phyloP scores from a whole-genome alignment of 1,140 invertebrate genomes.

The Megalonaias nervosa region DNA sequence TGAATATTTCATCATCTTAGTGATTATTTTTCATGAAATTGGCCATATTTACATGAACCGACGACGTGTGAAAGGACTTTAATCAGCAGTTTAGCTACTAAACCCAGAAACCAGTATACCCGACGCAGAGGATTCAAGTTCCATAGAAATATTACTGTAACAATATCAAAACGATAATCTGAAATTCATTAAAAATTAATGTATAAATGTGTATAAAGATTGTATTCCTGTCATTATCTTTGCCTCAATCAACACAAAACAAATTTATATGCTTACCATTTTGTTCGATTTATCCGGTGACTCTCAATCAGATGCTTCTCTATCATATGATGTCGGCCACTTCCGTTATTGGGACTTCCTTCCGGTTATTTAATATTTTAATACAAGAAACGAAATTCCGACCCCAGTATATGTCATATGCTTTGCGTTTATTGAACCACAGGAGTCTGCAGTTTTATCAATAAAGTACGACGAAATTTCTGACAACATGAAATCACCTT shows the following conservation, averaged over 20 bases:
- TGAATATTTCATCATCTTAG: too few relatives aligned
- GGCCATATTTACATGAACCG: too few relatives aligned
- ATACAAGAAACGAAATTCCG: too few relatives aligned
- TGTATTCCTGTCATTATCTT: background rate
- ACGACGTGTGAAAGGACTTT: too few relatives aligned
- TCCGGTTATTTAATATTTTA: conserved; percentile 16
- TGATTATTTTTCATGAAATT: too few relatives aligned
- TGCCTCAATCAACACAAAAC: background rate
- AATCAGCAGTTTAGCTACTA: too few relatives aligned
- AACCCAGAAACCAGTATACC: background rate
- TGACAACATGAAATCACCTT: too few relatives aligned
- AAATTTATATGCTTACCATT: conserved; percentile 17
- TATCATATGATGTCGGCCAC: conserved; percentile 38
- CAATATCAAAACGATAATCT: background rate
- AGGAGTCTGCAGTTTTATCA: too few relatives aligned
- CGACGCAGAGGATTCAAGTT: background rate
- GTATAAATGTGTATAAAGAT: background rate
- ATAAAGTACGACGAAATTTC: too few relatives aligned
- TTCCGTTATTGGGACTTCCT: conserved; percentile 9
- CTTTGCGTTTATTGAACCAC: too few relatives aligned
- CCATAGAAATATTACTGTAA: background rate
- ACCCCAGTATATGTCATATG: too few relatives aligned
- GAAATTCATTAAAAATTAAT: too few relatives aligned
- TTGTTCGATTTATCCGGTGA: conserved; percentile 38
- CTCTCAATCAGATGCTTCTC: background rate